These are phyloP conservation scores for Serripes groenlandicus DNA, from an alignment of 2,888 invertebrate species.

Conservation along the genomic window DNA sequence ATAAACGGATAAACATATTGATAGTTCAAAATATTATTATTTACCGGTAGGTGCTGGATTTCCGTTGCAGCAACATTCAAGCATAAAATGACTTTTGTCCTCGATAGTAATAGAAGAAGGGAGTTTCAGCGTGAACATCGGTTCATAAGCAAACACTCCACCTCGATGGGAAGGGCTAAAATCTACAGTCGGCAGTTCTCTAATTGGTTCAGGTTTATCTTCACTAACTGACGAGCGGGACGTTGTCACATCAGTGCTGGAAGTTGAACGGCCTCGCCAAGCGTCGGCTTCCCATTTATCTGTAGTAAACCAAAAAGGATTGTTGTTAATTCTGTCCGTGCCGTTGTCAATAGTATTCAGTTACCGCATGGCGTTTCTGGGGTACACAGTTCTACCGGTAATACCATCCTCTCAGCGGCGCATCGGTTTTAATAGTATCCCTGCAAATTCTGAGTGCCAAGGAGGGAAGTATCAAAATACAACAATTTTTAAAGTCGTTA, in stretches of 20 bases:
- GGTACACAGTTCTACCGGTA: too few relatives aligned
- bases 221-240: neutral
- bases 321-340: too few relatives aligned
- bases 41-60: slow-evolving; percentile 70
- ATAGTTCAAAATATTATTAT: too few relatives aligned
- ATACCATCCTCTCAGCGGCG: too few relatives aligned
- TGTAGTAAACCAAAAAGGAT: too few relatives aligned
- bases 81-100: slow-evolving; percentile 60
- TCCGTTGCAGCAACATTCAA: slow-evolving; percentile 65
- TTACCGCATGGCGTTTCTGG: too few relatives aligned
- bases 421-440: too few relatives aligned
- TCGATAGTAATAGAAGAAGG: slow-evolving; percentile 61
- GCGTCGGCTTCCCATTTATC: slow-evolving; percentile 46
- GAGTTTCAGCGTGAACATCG: slow-evolving; percentile 53
- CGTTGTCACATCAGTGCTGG: slow-evolving; percentile 37
- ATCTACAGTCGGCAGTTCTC: neutral
- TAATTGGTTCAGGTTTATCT: neutral
- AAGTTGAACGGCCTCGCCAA: slow-evolving; percentile 33
- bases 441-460: too few relatives aligned
- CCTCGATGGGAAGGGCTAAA: slow-evolving; percentile 38
- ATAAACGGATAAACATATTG: too few relatives aligned
- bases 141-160: slow-evolving; percentile 50
- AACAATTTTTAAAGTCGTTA: too few relatives aligned
- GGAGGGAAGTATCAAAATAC: too few relatives aligned
- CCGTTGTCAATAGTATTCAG: too few relatives aligned